Evolutionary conservation across 37 sponge, comb jelly and placozoan genomes (phyloP).

Genomic region (Ianthella basta): DNA sequence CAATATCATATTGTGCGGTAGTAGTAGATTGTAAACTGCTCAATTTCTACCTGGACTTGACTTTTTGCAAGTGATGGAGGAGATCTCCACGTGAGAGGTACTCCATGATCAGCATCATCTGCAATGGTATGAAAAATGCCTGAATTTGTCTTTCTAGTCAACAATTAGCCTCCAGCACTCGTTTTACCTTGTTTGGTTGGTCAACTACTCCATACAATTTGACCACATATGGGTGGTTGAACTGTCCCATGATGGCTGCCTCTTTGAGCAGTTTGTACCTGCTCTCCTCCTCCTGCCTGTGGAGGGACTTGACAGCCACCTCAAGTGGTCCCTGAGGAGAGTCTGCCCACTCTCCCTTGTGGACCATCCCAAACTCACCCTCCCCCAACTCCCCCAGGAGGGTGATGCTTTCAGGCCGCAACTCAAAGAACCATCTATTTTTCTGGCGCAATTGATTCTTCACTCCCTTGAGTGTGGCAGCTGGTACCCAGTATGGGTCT

Average conservation of each 20-base stretch:
- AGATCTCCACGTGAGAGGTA: slow-evolving; percentile 12
- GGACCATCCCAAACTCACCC: neutral
- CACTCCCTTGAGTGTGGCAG: neutral
- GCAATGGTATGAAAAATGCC: no score
- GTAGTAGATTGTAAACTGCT: no score
- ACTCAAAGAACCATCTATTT: neutral
- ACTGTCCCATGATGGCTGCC: slow-evolving; percentile 20
- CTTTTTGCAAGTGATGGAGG: neutral
- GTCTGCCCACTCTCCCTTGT: neutral
- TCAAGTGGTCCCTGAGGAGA: neutral
- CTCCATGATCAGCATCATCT: slow-evolving; percentile 14
- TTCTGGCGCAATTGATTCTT: neutral
- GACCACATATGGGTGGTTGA: neutral
- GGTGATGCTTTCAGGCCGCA: neutral
- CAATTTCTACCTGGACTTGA: neutral
- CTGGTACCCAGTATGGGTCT: neutral
- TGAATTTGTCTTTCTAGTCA: no score
- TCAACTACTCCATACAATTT: slow-evolving; percentile 4
- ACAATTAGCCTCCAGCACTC: no score
- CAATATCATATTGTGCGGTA: no score
- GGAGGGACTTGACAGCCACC: neutral
- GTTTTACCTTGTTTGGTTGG: no score
- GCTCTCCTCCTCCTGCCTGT: neutral
- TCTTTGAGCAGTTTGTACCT: slow-evolving; percentile 6
- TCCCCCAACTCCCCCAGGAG: neutral